Conservation (phyloP, 2,797 vertebrate genomes). For the Dallia pectoralis region DNA sequence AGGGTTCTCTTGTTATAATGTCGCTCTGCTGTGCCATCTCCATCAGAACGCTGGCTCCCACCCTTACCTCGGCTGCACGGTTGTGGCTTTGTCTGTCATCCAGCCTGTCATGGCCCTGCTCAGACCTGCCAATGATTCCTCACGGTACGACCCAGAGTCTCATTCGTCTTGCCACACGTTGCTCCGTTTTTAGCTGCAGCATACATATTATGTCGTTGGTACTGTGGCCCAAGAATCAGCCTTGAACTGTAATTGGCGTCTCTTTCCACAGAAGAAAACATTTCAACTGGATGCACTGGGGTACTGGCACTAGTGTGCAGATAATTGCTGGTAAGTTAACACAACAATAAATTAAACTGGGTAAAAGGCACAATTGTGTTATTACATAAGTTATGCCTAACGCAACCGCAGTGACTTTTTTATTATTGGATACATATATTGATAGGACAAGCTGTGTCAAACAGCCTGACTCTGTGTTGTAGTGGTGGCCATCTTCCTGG, state of each 20-base stretch:
- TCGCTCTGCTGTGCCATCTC: constrained; percentile 8
- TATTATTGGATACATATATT: not conserved
- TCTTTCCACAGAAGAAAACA: constrained; percentile 70
- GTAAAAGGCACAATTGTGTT: not conserved
- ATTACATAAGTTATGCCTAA: too few relatives aligned
- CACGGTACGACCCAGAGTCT: constrained; percentile 70
- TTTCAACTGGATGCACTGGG: constrained; percentile 86
- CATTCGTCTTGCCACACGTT: not conserved
- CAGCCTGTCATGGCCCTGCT: constrained; percentile 80
- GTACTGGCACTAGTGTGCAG: constrained; percentile 74
- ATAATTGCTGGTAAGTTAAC: constrained; percentile 79
- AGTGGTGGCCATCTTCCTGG: constrained; percentile 83
- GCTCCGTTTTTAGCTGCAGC: not conserved
- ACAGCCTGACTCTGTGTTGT: constrained; percentile 1
- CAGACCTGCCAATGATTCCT: constrained; percentile 74
- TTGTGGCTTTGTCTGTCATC: constrained; percentile 76
- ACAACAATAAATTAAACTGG: not conserved
- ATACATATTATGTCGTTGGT: not conserved
- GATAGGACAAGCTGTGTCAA: not conserved
- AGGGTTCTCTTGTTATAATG: not conserved
- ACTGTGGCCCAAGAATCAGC: not conserved
- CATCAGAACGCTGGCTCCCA: constrained; percentile 81
- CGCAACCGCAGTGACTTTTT: too few relatives aligned
- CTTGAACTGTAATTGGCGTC: not conserved
- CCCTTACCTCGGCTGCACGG: constrained; percentile 78